Evolutionary conservation across 1,140 invertebrate genomes (phyloP).

Genomic region (Propsilocerus akamusi): DNA sequence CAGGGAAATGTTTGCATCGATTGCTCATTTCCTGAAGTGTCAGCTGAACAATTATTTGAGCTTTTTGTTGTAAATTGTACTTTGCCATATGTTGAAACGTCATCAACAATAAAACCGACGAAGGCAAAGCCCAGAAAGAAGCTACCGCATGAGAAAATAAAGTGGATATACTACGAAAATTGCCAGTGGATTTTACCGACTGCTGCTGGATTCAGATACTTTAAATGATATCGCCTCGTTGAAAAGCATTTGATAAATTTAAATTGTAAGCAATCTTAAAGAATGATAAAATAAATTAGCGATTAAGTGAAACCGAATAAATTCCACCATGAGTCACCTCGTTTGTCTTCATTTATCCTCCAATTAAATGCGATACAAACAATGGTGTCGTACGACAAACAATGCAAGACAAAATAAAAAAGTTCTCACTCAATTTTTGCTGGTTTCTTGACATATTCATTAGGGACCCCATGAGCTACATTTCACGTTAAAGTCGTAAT

Average conservation of each 20-base stretch:
- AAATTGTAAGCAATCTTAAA: not conserved
- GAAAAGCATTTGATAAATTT: not conserved
- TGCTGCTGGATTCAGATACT: not conserved
- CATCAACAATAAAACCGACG: not conserved
- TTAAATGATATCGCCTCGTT: not conserved
- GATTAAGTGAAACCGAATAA: not conserved
- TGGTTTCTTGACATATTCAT: too few species aligned
- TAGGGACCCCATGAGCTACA: too few species aligned
- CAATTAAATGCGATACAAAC: not conserved
- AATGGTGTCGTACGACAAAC: too few species aligned
- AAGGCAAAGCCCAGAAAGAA: not conserved
- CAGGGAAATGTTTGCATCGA: not conserved
- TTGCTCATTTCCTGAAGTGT: not conserved
- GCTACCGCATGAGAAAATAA: not conserved
- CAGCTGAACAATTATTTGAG: not conserved
- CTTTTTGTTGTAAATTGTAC: not conserved
- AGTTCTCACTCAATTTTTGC: too few species aligned
- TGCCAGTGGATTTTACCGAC: too few species aligned
- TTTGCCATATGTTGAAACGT: not conserved
- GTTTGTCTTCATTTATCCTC: constrained; percentile 2
- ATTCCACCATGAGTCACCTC: not conserved
- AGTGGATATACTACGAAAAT: not conserved
- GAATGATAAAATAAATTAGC: not conserved
- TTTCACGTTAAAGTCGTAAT: too few species aligned
- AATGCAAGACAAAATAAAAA: too few species aligned